A percentile compares a stretch with the other conserved stretches of the same genome.
These are phyloP conservation scores for Nothocercus julius DNA, from an alignment of 2,113 vertebrate species.

Conservation along the genomic window DNA sequence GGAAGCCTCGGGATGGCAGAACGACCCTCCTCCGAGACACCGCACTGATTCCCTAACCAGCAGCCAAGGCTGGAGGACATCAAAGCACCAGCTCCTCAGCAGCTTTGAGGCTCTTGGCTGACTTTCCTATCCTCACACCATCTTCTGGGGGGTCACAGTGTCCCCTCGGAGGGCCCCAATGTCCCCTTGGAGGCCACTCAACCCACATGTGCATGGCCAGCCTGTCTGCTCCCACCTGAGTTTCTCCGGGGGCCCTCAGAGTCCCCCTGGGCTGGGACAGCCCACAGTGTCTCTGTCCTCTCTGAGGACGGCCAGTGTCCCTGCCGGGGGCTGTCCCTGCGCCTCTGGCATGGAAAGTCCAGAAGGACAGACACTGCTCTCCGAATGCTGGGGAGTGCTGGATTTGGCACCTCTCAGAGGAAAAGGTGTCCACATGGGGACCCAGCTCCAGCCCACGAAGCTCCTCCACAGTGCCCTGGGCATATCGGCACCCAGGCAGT, in stretches of 20 bases:
- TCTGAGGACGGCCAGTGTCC: not conserved
- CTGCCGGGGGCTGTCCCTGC: fast-evolving
- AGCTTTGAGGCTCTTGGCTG: not conserved
- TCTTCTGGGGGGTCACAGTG: not conserved
- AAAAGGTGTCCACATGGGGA: fast-evolving
- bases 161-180: not conserved
- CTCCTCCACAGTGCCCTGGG: fast-evolving
- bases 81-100: not conserved
- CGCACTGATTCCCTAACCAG: not conserved
- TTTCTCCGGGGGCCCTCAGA: fast-evolving
- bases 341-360: not conserved
- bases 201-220: not conserved
- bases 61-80: too few relatives aligned
- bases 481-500: not conserved
- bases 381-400: not conserved
- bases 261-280: not conserved
- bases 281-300: fast-evolving
- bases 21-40: not conserved
- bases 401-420: not conserved
- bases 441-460: fast-evolving
- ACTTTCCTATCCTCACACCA: fast-evolving
- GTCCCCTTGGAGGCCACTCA: not conserved
- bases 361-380: not conserved
- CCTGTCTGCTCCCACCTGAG: fast-evolving
- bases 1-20: not conserved